phyloP scores from a whole-genome alignment of 2,888 invertebrate species.

The Ischnus inquisitorius region DNA sequence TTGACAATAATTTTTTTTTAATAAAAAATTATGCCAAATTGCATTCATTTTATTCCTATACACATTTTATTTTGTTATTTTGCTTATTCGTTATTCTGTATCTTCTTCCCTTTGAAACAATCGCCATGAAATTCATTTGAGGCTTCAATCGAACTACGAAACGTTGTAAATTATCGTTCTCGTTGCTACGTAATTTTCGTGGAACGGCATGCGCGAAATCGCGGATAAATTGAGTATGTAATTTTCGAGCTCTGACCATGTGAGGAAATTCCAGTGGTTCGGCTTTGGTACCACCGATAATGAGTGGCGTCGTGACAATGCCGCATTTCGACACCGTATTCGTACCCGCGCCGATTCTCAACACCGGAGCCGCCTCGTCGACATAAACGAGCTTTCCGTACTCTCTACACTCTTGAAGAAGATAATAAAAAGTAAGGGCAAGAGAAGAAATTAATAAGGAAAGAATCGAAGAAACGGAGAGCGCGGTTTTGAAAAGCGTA shows the following conservation, averaged over 20 bases:
- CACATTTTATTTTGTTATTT: too few relatives aligned
- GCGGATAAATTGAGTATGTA: background rate
- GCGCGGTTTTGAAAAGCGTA: background rate
- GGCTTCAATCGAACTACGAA: too few relatives aligned
- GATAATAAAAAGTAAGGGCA: background rate
- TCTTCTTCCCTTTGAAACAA: background rate
- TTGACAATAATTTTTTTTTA: too few relatives aligned
- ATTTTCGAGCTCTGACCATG: constrained; percentile 85
- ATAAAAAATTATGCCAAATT: too few relatives aligned
- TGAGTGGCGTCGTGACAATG: constrained; percentile 83
- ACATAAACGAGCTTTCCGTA: constrained; percentile 84
- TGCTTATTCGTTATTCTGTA: too few relatives aligned
- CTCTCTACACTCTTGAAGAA: constrained; percentile 84
- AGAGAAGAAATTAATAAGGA: background rate
- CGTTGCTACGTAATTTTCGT: background rate
- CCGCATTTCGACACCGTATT: constrained; percentile 83
- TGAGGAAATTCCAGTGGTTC: constrained; percentile 87
- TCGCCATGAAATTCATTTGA: background rate
- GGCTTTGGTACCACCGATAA: constrained; percentile 85
- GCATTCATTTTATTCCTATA: too few relatives aligned
- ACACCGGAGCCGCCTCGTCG: constrained; percentile 79
- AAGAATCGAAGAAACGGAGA: background rate
- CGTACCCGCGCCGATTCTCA: constrained; percentile 75
- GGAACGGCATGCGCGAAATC: background rate
- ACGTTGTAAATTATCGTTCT: background rate